Conservation (phyloP, 2,113 vertebrate species). For the Siniperca knerii region DNA sequence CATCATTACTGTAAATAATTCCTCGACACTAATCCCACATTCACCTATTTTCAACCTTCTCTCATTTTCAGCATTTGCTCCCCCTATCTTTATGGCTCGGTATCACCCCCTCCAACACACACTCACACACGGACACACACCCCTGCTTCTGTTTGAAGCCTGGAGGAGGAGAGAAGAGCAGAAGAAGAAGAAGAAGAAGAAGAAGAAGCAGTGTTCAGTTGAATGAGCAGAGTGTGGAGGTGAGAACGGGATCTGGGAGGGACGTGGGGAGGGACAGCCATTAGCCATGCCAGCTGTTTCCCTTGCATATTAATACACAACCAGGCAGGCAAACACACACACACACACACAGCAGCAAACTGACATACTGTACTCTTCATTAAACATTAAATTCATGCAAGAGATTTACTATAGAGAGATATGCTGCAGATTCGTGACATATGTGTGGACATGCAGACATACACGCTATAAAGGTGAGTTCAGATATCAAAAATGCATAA, state of each 20-base stretch:
- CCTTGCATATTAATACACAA: slow-evolving; percentile 71
- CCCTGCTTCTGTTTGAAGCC: slow-evolving; percentile 58
- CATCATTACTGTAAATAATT: slow-evolving; percentile 60
- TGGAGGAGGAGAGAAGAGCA: slow-evolving; percentile 47
- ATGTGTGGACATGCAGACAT: neutral
- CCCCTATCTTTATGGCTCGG: neutral
- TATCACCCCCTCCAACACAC: neutral
- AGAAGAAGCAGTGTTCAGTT: slow-evolving; percentile 55
- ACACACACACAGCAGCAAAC: slow-evolving; percentile 41
- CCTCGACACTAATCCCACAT: slow-evolving; percentile 45
- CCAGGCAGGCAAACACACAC: slow-evolving; percentile 44
- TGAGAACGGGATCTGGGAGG: slow-evolving; percentile 67
- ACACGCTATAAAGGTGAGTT: neutral
- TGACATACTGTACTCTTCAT: slow-evolving; percentile 19
- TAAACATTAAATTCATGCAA: slow-evolving; percentile 43
- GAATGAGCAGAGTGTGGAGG: slow-evolving; percentile 64
- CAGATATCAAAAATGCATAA: slow-evolving; percentile 21
- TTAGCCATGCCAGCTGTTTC: slow-evolving; percentile 79
- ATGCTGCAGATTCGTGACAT: slow-evolving; percentile 7
- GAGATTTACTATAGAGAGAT: slow-evolving; percentile 22
- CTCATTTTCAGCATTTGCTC: slow-evolving; percentile 23
- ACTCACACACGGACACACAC: neutral
- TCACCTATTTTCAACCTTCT: slow-evolving; percentile 49
- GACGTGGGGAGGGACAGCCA: slow-evolving; percentile 70
- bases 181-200: slow-evolving; percentile 21